phyloP scores from a whole-genome alignment of 2,797 vertebrate species.

The Melanogrammus aeglefinus region DNA sequence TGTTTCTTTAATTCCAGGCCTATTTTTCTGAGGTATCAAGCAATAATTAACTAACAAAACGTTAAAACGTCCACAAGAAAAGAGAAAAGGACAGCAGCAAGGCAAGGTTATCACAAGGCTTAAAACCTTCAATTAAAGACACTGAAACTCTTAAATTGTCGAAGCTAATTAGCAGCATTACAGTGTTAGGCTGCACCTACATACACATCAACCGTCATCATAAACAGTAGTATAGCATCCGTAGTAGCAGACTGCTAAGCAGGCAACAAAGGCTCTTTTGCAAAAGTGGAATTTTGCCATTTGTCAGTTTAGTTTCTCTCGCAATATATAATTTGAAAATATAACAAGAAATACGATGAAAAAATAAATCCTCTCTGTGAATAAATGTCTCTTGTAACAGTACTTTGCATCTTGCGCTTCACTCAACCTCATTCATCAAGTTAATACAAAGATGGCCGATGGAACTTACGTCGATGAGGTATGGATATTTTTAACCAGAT shows the following conservation, averaged over 20 bases:
- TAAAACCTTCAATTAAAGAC: slow-evolving; percentile 62
- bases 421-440: slow-evolving; percentile 40
- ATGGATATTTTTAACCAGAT: slow-evolving; percentile 11
- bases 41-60: slow-evolving; percentile 32
- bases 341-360: slow-evolving; percentile 22
- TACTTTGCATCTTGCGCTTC: slow-evolving; percentile 59
- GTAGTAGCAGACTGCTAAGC: slow-evolving; percentile 50
- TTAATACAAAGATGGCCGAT: slow-evolving; percentile 24
- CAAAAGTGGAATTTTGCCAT: slow-evolving; percentile 47
- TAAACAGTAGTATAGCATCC: slow-evolving; percentile 30
- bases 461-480: slow-evolving; percentile 20
- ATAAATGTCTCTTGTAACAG: slow-evolving; percentile 26
- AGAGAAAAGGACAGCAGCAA: slow-evolving; percentile 48
- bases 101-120: slow-evolving; percentile 32
- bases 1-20: slow-evolving; percentile 23
- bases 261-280: slow-evolving; percentile 54
- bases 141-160: slow-evolving; percentile 46
- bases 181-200: slow-evolving; percentile 39
- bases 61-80: slow-evolving; percentile 22
- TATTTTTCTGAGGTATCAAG: slow-evolving; percentile 61
- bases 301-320: slow-evolving; percentile 48
- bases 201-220: slow-evolving; percentile 36
- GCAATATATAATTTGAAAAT: slow-evolving; percentile 11
- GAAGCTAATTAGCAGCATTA: slow-evolving; percentile 69
- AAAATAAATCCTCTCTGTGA: slow-evolving; percentile 32